A percentile compares a stretch with the other conserved stretches of the same genome.
Conservation (phyloP, 2,888 invertebrate genomes). For the Litoditis marina region DNA sequence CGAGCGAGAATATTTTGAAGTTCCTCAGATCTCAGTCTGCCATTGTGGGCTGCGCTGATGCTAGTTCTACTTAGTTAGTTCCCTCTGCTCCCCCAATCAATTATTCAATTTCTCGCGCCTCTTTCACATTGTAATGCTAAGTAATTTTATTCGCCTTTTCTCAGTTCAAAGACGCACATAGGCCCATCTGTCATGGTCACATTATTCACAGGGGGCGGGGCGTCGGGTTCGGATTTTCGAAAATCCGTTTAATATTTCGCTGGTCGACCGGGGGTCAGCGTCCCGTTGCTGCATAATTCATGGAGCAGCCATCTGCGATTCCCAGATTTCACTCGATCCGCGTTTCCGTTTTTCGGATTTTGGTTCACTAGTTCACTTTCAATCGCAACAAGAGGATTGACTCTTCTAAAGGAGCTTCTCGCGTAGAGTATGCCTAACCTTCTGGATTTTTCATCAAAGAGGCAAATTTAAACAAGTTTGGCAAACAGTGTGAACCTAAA, state of each 20-base stretch:
- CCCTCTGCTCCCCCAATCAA: not conserved
- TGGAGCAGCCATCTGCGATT: not conserved
- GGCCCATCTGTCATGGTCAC: not conserved
- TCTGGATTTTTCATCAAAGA: too few relatives aligned
- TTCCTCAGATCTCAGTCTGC: too few relatives aligned
- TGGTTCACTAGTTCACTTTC: too few relatives aligned
- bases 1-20: too few relatives aligned
- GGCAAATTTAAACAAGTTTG: too few relatives aligned
- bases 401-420: too few relatives aligned
- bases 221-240: not conserved
- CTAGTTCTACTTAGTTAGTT: not conserved
- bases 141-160: not conserved
- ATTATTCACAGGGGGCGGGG: too few relatives aligned
- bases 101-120: not conserved
- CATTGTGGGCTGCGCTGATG: not conserved
- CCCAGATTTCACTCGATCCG: too few relatives aligned
- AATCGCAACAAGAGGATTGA: too few relatives aligned
- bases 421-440: too few relatives aligned
- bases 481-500: too few relatives aligned
- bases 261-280: not conserved
- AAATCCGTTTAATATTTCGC: constrained; percentile 2
- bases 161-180: not conserved
- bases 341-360: too few relatives aligned
- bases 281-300: constrained; percentile 3
- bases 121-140: not conserved